A percentile compares a stretch with the other conserved stretches of the same genome.
phyloP scores from a whole-genome alignment of 2,797 vertebrate species.

The Staurois parvus region DNA sequence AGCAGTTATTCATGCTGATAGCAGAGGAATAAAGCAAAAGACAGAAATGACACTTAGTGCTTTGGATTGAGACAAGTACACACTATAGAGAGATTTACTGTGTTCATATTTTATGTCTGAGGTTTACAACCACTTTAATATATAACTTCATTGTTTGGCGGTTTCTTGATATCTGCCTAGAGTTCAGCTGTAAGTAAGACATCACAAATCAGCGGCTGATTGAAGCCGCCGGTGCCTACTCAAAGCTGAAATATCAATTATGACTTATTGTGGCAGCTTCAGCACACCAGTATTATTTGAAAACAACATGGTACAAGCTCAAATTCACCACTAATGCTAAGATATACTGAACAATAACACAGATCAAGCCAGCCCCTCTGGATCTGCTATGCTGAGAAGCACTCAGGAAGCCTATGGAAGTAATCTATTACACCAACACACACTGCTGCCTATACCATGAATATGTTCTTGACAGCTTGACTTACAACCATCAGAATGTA shows the following conservation, averaged over 20 bases:
- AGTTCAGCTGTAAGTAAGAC: not conserved
- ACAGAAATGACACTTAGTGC: too few relatives aligned
- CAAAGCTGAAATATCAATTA: not conserved
- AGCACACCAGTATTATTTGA: too few relatives aligned
- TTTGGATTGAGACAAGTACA: too few relatives aligned
- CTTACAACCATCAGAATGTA: not conserved
- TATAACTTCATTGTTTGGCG: not conserved
- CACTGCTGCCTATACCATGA: not conserved
- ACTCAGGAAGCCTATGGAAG: constrained; percentile 1
- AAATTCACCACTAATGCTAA: not conserved
- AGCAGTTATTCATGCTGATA: too few relatives aligned
- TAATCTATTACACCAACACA: not conserved
- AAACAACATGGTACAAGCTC: not conserved
- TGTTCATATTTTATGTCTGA: too few relatives aligned
- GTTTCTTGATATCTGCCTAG: too few relatives aligned
- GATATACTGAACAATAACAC: not conserved
- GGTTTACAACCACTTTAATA: too few relatives aligned
- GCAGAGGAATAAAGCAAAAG: too few relatives aligned
- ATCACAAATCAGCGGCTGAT: not conserved
- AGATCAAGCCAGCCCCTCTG: not conserved
- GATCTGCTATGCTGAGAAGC: not conserved
- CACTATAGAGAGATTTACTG: too few relatives aligned
- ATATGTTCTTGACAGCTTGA: not conserved
- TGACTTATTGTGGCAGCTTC: too few relatives aligned
- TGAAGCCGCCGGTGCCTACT: not conserved